Evolutionary conservation across 2,797 vertebrate genomes (phyloP), one percentile per base, ranked within the genome.

Genomic region (Sardinella longiceps): DNA sequence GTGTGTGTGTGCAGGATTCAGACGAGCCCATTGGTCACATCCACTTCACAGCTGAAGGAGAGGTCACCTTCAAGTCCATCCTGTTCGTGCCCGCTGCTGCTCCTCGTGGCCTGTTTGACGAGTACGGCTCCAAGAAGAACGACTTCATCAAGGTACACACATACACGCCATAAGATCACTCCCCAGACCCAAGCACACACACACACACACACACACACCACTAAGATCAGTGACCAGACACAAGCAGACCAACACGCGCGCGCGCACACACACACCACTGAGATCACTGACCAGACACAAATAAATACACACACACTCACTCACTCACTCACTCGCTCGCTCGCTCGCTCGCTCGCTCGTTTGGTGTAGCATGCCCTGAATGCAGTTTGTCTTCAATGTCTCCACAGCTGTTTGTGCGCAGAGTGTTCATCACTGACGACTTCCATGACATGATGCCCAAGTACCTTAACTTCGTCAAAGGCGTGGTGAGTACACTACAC

Each of bases 361-460:
- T 30, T 66, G 12, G 28, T 66, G 10, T 74, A 37, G 39, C 33
- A 74, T 37, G 30, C 30, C 30, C 25, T 1, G 25, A 50, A 80
- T 5, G 0, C 46, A 48, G 12, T 48, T 7, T 43, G 43, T 43
- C 43, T 43, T n/a, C n/a, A n/a, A 6, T n/a, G 46, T 43, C 30
- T 83, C 23, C 46, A 0, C 88, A 95, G 95, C 91, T 96, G 84
- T 96, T 95, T 88, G 95, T 96, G 81, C 93, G 95, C 84, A 95
- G 98, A 91, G 98, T 99, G 77, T 99, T 99, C 94, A 99, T 99
- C 93, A 99, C 98, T 0, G 98, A 99, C 1, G 98, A 99, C 90
- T 99, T 99, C 95, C 98, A 99, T 66, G 98, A 99, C 87, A 99
- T 99, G 98, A 99, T 99, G 98, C 98, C 98, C 80, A 99, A 99